Evolutionary conservation across 2,888 invertebrate species (phyloP).

Genomic region (Hesperia comma): DNA sequence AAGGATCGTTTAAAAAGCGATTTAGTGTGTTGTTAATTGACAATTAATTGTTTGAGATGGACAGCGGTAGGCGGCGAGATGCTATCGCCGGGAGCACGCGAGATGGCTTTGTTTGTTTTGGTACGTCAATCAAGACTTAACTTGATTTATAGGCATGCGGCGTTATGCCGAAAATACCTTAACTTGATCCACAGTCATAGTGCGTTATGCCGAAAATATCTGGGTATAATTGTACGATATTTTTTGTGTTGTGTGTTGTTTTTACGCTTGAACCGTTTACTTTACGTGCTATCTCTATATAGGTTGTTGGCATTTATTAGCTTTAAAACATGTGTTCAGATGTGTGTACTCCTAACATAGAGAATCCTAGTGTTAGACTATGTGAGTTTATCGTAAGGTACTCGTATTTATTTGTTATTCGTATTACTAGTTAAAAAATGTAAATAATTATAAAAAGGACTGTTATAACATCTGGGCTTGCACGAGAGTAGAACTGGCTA

Average conservation of each 20-base stretch:
- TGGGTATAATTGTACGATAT: background rate
- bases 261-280: too few relatives aligned
- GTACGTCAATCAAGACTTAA: conserved; percentile 28
- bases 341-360: too few relatives aligned
- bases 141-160: conserved; percentile 1
- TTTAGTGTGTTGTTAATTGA: conserved; percentile 49
- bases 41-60: conserved; percentile 50
- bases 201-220: conserved; percentile 1
- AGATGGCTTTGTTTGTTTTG: conserved; percentile 20
- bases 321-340: too few relatives aligned
- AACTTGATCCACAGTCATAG: background rate
- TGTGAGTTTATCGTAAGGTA: background rate
- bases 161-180: conserved; percentile 2
- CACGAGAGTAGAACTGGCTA: too few relatives aligned
- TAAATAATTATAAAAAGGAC: too few relatives aligned
- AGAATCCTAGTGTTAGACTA: background rate
- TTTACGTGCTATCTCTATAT: too few relatives aligned
- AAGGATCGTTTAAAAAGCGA: conserved; percentile 36
- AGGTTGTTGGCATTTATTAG: too few relatives aligned
- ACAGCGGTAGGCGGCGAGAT: conserved; percentile 46
- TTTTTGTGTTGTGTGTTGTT: too few relatives aligned
- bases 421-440: too few relatives aligned
- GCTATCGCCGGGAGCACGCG: conserved; percentile 42
- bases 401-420: too few relatives aligned
- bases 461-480: too few relatives aligned